Evolutionary conservation across 2,888 invertebrate species (phyloP).

Genomic region (Epistrophella euchroma): DNA sequence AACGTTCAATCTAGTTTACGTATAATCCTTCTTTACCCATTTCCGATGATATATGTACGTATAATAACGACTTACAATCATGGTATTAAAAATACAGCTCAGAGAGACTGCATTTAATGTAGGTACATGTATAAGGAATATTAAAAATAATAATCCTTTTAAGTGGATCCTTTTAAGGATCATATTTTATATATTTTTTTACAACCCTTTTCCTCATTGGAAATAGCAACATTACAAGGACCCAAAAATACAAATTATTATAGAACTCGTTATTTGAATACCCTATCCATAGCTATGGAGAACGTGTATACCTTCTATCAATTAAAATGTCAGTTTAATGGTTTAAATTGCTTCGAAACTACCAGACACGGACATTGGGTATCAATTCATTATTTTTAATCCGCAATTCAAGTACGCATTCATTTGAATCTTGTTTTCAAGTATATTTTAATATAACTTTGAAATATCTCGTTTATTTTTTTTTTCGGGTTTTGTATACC

Average conservation of each 20-base stretch:
- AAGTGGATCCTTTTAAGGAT: slow-evolving; percentile 44
- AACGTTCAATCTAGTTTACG: slow-evolving; percentile 27
- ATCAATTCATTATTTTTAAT: slow-evolving; percentile 65
- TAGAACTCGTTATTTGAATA: neutral
- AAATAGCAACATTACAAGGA: slow-evolving; percentile 13
- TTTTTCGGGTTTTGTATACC: neutral
- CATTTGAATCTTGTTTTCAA: slow-evolving; percentile 29
- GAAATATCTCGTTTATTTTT: neutral
- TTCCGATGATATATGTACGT: neutral
- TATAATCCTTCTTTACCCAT: slow-evolving; percentile 11
- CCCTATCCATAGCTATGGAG: neutral
- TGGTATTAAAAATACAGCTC: slow-evolving; percentile 39
- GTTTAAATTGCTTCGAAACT: slow-evolving; percentile 12
- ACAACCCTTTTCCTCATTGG: slow-evolving; percentile 45
- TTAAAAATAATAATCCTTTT: slow-evolving; percentile 53
- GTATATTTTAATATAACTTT: neutral
- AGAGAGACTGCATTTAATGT: slow-evolving; percentile 10
- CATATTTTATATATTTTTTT: neutral
- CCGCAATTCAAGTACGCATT: slow-evolving; percentile 50
- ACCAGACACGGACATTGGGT: slow-evolving; percentile 46
- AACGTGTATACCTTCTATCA: neutral
- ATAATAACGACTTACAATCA: slow-evolving; percentile 13
- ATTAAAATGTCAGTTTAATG: slow-evolving; percentile 60
- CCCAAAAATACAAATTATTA: slow-evolving; percentile 42
- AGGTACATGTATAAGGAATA: neutral